Conservation (phyloP, 1,140 invertebrate species). For the Drosophila asahinai region DNA sequence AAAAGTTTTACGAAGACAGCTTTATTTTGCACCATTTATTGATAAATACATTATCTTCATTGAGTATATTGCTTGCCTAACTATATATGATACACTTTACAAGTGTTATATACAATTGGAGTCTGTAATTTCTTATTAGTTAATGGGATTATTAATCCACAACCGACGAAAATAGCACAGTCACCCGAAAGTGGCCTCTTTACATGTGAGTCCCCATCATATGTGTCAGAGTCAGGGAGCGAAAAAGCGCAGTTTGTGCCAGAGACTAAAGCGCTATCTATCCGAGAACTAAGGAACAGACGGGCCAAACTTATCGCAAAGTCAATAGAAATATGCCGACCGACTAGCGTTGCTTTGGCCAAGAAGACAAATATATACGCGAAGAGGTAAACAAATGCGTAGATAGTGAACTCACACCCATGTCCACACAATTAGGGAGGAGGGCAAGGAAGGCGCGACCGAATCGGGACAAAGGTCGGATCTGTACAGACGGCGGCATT, state of each 20-base stretch:
- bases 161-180: constrained; percentile 8
- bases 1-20: not conserved
- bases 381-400: constrained; percentile 65
- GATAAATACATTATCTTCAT: not conserved
- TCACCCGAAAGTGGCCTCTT: not conserved
- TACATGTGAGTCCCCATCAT: not conserved
- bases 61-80: not conserved
- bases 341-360: constrained; percentile 16
- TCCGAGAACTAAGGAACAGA: constrained; percentile 8
- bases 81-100: not conserved
- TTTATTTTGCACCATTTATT: not conserved
- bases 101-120: not conserved
- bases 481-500: constrained; percentile 10
- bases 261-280: constrained; percentile 24
- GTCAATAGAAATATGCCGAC: constrained; percentile 55
- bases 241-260: constrained; percentile 42
- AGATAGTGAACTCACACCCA: constrained; percentile 56
- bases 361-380: constrained; percentile 36
- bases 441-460: constrained; percentile 12
- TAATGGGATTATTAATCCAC: constrained; percentile 8
- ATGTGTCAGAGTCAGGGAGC: not conserved
- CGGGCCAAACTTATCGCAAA: constrained; percentile 60
- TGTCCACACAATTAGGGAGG: constrained; percentile 28
- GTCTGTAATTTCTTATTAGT: constrained; percentile 10
- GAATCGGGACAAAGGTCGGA: constrained; percentile 49